These are phyloP conservation scores for Apeltes quadracus DNA, from an alignment of 2,113 vertebrate species.

Conservation along the genomic window DNA sequence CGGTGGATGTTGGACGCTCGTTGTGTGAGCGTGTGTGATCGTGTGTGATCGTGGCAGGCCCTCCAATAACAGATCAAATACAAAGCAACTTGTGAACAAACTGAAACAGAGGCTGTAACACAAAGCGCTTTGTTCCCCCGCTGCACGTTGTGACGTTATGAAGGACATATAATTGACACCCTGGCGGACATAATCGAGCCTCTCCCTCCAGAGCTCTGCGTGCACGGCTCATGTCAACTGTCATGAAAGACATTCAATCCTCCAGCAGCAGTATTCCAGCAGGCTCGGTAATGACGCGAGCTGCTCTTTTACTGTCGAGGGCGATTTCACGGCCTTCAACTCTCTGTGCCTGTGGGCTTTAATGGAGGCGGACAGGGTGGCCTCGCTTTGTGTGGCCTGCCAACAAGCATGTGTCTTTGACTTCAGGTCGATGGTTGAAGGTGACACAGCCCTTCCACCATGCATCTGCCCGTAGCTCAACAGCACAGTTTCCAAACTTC, in stretches of 20 bases:
- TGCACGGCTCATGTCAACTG: conserved; percentile 59
- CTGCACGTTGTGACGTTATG: conserved; percentile 23
- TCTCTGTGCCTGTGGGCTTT: conserved; percentile 24
- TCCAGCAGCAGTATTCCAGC: conserved; percentile 26
- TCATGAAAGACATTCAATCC: conserved; percentile 54
- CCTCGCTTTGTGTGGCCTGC: conserved; percentile 6
- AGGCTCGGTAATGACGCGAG: conserved; percentile 22
- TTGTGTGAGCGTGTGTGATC: background rate
- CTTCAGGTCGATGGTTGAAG: background rate
- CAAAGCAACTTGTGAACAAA: conserved; percentile 10
- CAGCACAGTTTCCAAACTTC: background rate
- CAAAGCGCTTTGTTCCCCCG: conserved; percentile 31
- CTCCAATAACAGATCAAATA: conserved; percentile 36
- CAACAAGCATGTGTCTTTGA: conserved; percentile 25
- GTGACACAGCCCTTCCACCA: background rate
- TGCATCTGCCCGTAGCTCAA: conserved; percentile 1
- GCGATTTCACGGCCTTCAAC: conserved; percentile 59
- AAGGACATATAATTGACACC: conserved; percentile 47
- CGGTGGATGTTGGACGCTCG: conserved; percentile 13
- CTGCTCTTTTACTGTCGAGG: conserved; percentile 55
- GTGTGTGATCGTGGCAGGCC: conserved; percentile 1
- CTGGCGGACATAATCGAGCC: conserved; percentile 24
- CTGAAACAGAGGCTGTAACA: conserved; percentile 18
- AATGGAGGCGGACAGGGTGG: conserved; percentile 20
- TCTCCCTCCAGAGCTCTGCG: conserved; percentile 29